Evolutionary conservation across 2,797 vertebrate genomes (phyloP), one percentile per base, ranked within the genome.

Genomic region (Graptemys geographica): DNA sequence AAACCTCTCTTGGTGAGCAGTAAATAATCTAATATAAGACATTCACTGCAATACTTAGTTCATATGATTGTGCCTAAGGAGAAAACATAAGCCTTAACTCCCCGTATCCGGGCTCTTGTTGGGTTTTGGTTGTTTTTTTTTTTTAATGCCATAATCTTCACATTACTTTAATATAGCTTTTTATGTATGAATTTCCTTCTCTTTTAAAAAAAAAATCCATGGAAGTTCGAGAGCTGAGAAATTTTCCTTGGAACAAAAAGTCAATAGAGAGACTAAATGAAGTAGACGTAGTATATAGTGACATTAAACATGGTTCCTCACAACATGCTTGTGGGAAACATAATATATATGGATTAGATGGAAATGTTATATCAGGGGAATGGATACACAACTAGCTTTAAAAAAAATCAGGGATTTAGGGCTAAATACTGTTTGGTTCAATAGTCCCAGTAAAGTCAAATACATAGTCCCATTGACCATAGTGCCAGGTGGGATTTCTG

Each of bases 81-180:
- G 55, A 52, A 51, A 52, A 25, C 37, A 15, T 88, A 55, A 65
- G 81, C 44, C 31, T 78, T 92, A 37, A 59, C 88, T 86, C 81
- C 89, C 88, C 94, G 93, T 80, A 65, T 55, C 57, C 18, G 74
- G 80, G 81, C 90, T 96, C 27, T 96, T 96, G 92, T 78, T 80
- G 33, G 16, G 84, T 79, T 55, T 55, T 55, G 28, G 57, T 88
- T 76, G 16, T 76, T 28, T 47, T 65, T 41, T 37, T 41, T 41
- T 41, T 55, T 53, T 85, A 59, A 13, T 88, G 84, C 86, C 87
- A 83, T 90, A 83, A 76, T 53, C 90, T 96, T 93, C 95, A 88
- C 81, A 81, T 97, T 94, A 95, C 93, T 96, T 95, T 95, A 95
- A 95, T 74, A 28, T 65, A 87, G 49, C 86, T 76, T 93, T 81